Percentiles rank a stretch among this genome's conserved stretches.
phyloP scores from a whole-genome alignment of 2,797 vertebrate genomes.

The Microhierax caerulescens region DNA sequence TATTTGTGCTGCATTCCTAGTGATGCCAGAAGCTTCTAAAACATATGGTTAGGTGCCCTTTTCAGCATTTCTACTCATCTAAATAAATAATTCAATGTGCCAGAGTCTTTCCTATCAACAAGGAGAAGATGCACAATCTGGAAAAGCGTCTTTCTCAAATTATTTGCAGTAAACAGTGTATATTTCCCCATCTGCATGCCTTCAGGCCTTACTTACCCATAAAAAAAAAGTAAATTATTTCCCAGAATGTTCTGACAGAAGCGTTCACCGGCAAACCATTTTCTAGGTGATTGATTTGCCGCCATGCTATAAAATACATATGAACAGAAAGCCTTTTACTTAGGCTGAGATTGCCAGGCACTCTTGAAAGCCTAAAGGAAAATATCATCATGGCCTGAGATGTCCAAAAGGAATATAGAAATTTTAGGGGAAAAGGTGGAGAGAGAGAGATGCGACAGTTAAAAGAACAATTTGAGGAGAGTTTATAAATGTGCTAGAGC shows the following conservation, averaged over 20 bases:
- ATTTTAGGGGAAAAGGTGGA: not conserved
- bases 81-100: conserved; percentile 22
- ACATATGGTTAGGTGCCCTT: conserved; percentile 1
- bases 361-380: not conserved
- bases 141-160: conserved; percentile 56
- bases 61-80: not conserved
- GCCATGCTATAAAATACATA: not conserved
- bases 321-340: not conserved
- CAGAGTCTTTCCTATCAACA: conserved; percentile 23
- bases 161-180: conserved; percentile 69
- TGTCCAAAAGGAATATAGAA: not conserved
- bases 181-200: conserved; percentile 66
- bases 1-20: not conserved
- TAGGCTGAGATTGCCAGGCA: not conserved
- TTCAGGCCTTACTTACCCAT: conserved; percentile 46
- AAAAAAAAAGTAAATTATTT: conserved; percentile 32
- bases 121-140: conserved; percentile 47
- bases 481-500: not conserved
- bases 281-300: conserved; percentile 60
- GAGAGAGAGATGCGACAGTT: not conserved
- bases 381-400: not conserved
- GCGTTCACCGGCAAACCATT: conserved; percentile 26
- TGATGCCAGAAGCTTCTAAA: not conserved
- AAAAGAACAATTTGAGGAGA: not conserved
- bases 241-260: conserved; percentile 48